Conservation (phyloP, 2,888 invertebrate genomes). For the Hydroisotoma schaefferi region DNA sequence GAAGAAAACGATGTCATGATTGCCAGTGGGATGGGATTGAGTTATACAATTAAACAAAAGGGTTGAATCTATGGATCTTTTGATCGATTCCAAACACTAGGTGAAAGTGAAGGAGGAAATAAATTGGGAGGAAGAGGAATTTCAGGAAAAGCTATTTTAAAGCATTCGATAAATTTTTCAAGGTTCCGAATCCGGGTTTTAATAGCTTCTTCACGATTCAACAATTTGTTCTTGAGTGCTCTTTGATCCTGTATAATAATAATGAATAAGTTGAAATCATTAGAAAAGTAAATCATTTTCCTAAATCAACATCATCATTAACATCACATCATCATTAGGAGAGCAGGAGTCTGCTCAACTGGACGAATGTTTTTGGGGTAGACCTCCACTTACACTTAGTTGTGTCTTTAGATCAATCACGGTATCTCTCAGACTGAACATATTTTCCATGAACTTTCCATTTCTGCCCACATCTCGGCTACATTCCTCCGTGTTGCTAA, state of each 20-base stretch:
- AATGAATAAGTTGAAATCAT: neutral
- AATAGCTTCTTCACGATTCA: neutral
- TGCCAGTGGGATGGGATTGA: too few relatives aligned
- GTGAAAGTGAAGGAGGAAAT: neutral
- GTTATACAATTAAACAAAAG: too few relatives aligned
- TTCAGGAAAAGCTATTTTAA: neutral
- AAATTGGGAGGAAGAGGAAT: neutral
- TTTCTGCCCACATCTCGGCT: neutral
- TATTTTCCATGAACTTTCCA: neutral
- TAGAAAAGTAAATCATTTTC: neutral
- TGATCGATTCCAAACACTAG: too few relatives aligned
- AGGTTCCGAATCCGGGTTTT: neutral
- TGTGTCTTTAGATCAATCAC: conserved; percentile 2
- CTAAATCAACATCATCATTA: too few relatives aligned
- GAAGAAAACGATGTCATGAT: too few relatives aligned
- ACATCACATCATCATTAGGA: too few relatives aligned
- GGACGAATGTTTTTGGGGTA: conserved; percentile 1
- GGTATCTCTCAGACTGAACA: neutral
- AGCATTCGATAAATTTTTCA: neutral
- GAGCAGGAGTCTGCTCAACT: neutral
- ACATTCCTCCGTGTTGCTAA: neutral
- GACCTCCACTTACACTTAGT: conserved; percentile 1
- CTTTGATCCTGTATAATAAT: neutral
- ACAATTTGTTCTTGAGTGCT: neutral
- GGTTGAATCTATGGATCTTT: too few relatives aligned